Evolutionary conservation across 2,113 vertebrate species (phyloP).

Genomic region (Thomomys bottae): DNA sequence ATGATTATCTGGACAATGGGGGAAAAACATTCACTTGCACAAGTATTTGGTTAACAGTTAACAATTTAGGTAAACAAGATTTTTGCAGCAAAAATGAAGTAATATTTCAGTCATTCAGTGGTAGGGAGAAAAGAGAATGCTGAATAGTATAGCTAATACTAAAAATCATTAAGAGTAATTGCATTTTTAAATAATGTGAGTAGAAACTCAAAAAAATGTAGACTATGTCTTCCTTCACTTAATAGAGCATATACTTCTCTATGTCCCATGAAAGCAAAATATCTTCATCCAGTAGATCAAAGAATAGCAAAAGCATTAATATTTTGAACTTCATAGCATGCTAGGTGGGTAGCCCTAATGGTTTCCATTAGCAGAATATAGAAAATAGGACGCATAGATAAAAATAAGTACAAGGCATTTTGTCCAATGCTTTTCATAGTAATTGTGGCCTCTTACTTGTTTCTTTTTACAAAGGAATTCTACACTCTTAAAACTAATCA

Average conservation of each 20-base stretch:
- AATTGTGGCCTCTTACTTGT: not conserved
- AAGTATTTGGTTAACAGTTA: conserved; percentile 23
- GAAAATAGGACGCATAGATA: not conserved
- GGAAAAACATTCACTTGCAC: not conserved
- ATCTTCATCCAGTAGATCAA: not conserved
- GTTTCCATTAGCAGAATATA: not conserved
- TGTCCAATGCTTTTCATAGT: not conserved
- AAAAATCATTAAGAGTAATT: conserved; percentile 34
- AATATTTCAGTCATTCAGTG: not conserved
- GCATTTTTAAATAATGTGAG: not conserved
- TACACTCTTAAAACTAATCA: not conserved
- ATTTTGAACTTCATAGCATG: not conserved
- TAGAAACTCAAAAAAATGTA: not conserved
- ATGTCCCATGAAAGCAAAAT: not conserved
- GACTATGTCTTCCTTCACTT: not conserved
- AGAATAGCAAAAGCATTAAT: not conserved
- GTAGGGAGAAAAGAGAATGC: not conserved
- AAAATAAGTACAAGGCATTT: not conserved
- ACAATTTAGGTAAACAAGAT: not conserved
- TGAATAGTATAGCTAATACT: not conserved
- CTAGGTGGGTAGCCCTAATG: not conserved
- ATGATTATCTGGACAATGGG: not conserved
- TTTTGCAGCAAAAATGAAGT: conserved; percentile 19
- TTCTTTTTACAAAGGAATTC: conserved; percentile 24
- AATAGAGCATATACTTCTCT: not conserved